Base-by-base conservation (phyloP, 1,140 invertebrate species). In the Microplitis demolitor region DNA sequence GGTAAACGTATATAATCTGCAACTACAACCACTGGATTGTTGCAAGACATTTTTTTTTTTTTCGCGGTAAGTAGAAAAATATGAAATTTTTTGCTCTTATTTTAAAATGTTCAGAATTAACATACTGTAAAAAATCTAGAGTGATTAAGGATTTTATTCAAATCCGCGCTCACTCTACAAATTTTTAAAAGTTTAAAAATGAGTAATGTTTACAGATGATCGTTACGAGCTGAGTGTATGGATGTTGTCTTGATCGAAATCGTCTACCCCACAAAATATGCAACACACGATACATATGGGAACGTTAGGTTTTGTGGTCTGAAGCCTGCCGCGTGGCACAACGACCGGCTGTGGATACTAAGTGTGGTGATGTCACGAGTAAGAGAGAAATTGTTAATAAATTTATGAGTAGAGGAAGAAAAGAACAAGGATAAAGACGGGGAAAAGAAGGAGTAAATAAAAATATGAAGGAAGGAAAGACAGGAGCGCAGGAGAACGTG, bases 281-380 rank as follows among this genome's bases (percentile, higher is more conserved):
- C 77, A 87, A 85, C 85, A 87, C 82, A 84, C 82, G 86, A 87
- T 87, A 87, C 86, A 87, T 86, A 87, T 87, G 86, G 84, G 86
- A 87, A 87, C 84, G 82, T 83, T 83, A 83, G 77, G 78, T 78
- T 82, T 75, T 87, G 86, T 79, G 86, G 86, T 87, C 85, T 85
- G 83, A 87, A 85, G 84, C 84, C 84, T 72, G 82, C 83, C 82
- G 82, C 79, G 79, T 83, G 83, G 82, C 79, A 80, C 67, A 14
- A 54, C 4, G 13, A 4, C 6, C 51, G 24, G 24, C 24, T 24
- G 24, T 24, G 39, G 39, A 71, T 61, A 72, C 68, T 69, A 69
- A 60, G 11, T 45, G 39, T 45, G 11, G 6, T 9, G 39, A 45
- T 45, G 39, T 45, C 39, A 45, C 39, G 39, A 45, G 39, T 5